These are phyloP conservation scores for Nettapus auritus DNA, from an alignment of 2,113 vertebrate species.

Conservation along the genomic window DNA sequence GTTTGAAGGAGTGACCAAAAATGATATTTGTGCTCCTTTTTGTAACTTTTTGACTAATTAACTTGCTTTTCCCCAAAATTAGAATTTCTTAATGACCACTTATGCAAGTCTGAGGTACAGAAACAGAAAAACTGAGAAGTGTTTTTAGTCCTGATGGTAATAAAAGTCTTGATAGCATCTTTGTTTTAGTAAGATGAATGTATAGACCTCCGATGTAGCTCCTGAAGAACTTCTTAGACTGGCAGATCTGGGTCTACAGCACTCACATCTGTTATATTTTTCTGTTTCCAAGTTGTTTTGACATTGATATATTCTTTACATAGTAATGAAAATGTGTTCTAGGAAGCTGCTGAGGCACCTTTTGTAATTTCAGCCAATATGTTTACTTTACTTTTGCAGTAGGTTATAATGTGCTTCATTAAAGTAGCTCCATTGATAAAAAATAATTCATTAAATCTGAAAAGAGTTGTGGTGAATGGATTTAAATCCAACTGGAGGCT, in stretches of 20 bases:
- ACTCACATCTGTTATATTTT: not conserved
- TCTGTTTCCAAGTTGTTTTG: not conserved
- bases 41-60: not conserved
- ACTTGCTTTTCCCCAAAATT: not conserved
- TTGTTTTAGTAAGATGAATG: not conserved
- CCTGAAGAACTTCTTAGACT: not conserved
- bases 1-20: not conserved
- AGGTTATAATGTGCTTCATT: not conserved
- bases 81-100: not conserved
- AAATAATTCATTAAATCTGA: constrained; percentile 16
- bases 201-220: not conserved
- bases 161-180: not conserved
- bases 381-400: not conserved
- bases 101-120: too few species aligned
- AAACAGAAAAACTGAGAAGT: too few species aligned
- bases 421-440: constrained; percentile 10
- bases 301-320: not conserved
- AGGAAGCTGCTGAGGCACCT: not conserved
- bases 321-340: not conserved
- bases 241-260: not conserved
- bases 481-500: too few species aligned
- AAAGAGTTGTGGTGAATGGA: not conserved
- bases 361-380: not conserved
- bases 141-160: too few species aligned
- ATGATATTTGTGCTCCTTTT: not conserved